Evolutionary conservation across 2,113 vertebrate genomes (phyloP), one percentile per base, ranked within the genome.

Genomic region (Syngnathus typhle): DNA sequence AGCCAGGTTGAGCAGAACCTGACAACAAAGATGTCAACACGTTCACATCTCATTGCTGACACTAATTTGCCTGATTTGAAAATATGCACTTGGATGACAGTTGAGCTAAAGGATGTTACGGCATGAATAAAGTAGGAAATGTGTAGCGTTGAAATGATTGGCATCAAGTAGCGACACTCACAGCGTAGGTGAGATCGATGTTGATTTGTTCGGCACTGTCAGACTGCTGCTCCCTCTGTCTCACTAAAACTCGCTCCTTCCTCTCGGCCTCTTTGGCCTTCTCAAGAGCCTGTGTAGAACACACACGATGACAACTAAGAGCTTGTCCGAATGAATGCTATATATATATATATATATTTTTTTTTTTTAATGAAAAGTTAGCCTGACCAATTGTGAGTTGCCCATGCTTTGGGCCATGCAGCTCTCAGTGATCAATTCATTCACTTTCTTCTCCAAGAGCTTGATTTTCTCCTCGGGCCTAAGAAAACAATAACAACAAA

Each of bases 1-100:
- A 69, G 96, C 96, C 79, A 99, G 91, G 79, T 98, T 99, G 70
- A 99, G 95, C 70, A 98, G 90, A 80, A 97, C 95, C 97, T 99
- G 52, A 15, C 38, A 27, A 60, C 32, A 13, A 67, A 8, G 56
- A 32, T 0, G 5, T 21, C 51, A 0, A 68, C 13, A 32, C 54
- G 36, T 18, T 18, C 36, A 16, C 27, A 37, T 16, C 27, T 13
- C 23, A 32, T 56, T 6, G 55, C 23, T 56, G 3, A 56, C 23
- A 32, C 11, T 27, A 36, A 32, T 12, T 13, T 56, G 21, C 21
- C 23, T 6, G 11, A 32, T 21, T 27, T n/a, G 19, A n/a, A 51
- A 51, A 51, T 18, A 3, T 18, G 16, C 46, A 3, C 49, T 51
- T 51, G 49, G 2, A 7, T 1, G 7, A 7, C 7, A n/a, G 7